Conservation (phyloP, 1,140 invertebrate genomes). For the fruit fly (Drosophila melanogaster) region DNA sequence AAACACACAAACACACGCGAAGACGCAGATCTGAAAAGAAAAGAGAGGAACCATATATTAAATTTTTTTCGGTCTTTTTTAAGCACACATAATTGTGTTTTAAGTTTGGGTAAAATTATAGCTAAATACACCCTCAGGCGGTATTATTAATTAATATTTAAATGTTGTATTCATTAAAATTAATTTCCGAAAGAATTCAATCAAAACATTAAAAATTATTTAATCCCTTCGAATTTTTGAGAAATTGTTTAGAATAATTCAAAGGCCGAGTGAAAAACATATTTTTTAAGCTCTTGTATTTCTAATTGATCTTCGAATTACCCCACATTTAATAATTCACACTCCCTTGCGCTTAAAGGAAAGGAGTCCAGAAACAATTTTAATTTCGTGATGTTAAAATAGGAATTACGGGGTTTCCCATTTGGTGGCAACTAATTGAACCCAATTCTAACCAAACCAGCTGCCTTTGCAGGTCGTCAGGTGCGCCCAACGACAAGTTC, state of each 20-base stretch:
- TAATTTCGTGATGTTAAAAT: slow-evolving; percentile 22
- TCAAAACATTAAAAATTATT: not conserved
- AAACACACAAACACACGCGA: slow-evolving; percentile 40
- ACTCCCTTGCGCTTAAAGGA: not conserved
- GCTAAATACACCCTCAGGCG: not conserved
- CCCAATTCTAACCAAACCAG: slow-evolving; percentile 24
- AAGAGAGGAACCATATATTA: slow-evolving; percentile 24
- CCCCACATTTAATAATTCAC: slow-evolving; percentile 28
- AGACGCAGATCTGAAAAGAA: slow-evolving; percentile 57
- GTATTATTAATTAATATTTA: no score
- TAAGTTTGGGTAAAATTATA: not conserved
- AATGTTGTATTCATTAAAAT: no score
- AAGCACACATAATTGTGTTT: slow-evolving; percentile 1
- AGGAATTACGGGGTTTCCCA: slow-evolving; percentile 13
- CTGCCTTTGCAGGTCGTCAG: slow-evolving; percentile 56
- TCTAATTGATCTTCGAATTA: not conserved
- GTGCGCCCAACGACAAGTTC: slow-evolving; percentile 60
- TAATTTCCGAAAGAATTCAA: no score
- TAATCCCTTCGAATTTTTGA: no score
- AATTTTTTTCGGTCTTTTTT: not conserved
- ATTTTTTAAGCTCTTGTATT: not conserved
- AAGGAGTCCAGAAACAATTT: slow-evolving; percentile 11
- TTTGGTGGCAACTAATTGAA: slow-evolving; percentile 46
- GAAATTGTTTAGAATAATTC: no score
- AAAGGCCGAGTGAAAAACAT: not conserved